phyloP scores from a whole-genome alignment of 2,888 invertebrate species.

The Elegia similella region DNA sequence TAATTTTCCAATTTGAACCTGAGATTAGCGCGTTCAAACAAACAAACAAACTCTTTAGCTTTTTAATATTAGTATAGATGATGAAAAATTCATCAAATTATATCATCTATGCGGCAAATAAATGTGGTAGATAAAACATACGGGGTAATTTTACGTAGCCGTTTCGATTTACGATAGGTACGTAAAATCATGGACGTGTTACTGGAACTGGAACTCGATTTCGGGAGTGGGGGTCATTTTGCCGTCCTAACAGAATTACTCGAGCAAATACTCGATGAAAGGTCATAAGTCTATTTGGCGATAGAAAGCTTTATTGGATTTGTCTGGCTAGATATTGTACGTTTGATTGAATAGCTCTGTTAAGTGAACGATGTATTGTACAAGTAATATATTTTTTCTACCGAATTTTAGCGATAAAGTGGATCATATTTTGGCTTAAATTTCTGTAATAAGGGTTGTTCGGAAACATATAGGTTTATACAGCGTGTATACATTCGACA shows the following conservation, averaged over 20 bases:
- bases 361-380: background rate
- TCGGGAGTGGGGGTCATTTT: conserved; percentile 9
- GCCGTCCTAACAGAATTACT: conserved; percentile 1
- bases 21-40: too few species aligned
- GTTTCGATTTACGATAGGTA: conserved; percentile 13
- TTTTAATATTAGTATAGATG: too few species aligned
- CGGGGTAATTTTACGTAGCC: conserved; percentile 9
- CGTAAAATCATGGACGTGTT: conserved; percentile 11
- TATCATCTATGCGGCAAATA: too few species aligned
- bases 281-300: conserved; percentile 2
- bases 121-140: conserved; percentile 3
- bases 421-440: too few species aligned
- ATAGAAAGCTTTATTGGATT: conserved; percentile 12
- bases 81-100: background rate
- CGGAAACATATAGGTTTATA: too few species aligned
- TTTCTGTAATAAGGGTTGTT: too few species aligned
- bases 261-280: background rate
- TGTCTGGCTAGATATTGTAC: conserved; percentile 6
- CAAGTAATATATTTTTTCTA: background rate
- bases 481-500: too few species aligned
- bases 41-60: too few species aligned
- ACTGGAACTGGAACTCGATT: conserved; percentile 1
- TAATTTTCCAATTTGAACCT: too few species aligned
- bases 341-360: conserved; percentile 6
- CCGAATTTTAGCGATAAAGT: background rate